These are phyloP conservation scores for Benitochromis conjunctus DNA, from an alignment of 2,113 vertebrate genomes.

Conservation along the genomic window DNA sequence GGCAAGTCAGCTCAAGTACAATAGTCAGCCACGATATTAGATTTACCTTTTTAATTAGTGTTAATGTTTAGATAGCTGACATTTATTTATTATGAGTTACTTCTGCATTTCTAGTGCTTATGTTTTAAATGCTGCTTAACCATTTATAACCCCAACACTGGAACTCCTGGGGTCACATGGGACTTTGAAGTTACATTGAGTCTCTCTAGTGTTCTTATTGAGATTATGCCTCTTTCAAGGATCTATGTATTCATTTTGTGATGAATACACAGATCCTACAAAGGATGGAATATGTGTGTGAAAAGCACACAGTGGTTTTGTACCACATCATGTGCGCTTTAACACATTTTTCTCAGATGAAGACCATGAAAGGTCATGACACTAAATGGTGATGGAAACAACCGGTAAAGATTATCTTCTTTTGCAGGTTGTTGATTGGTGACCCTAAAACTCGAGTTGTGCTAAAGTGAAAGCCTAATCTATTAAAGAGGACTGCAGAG, in stretches of 20 bases:
- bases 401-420: neutral
- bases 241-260: neutral
- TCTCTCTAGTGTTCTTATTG: neutral
- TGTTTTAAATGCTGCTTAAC: neutral
- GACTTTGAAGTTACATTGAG: neutral
- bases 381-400: neutral
- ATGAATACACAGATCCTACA: neutral
- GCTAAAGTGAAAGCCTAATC: constrained; percentile 43
- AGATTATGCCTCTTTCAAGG: neutral
- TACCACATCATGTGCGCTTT: neutral
- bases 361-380: neutral
- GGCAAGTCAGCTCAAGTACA: neutral
- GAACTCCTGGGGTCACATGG: neutral
- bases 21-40: neutral
- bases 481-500: neutral
- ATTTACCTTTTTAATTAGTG: neutral
- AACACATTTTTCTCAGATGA: neutral
- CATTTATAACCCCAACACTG: neutral
- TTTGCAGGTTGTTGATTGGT: constrained; percentile 60
- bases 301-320: neutral
- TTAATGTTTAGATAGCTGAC: neutral
- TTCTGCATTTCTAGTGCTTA: neutral
- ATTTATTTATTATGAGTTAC: neutral
- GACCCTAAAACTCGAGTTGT: constrained; percentile 59
- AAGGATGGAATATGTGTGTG: neutral